These are phyloP conservation scores for Synanthedon andrenaeformis DNA, from an alignment of 2,888 invertebrate species.

Conservation along the genomic window DNA sequence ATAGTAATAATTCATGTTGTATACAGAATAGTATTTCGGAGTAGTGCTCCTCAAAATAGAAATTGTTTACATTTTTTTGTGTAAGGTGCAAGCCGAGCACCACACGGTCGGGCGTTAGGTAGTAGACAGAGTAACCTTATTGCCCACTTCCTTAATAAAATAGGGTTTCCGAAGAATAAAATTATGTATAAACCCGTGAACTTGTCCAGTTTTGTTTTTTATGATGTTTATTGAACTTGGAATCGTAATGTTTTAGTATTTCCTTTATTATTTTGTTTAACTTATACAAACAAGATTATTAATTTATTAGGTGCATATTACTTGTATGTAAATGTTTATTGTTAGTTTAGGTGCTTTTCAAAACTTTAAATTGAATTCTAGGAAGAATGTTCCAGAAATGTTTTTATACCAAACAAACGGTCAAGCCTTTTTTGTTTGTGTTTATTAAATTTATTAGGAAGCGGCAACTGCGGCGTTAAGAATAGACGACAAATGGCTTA, in stretches of 20 bases:
- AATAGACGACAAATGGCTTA: constrained; percentile 20
- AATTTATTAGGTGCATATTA: too few species aligned
- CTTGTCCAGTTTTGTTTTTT: too few species aligned
- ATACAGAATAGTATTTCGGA: constrained; percentile 23
- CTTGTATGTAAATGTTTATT: too few species aligned
- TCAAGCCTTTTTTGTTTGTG: constrained; percentile 25
- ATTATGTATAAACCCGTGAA: too few species aligned
- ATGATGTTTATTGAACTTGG: too few species aligned
- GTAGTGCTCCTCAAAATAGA: constrained; percentile 42
- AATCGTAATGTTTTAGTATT: too few species aligned
- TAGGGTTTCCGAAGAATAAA: constrained; percentile 5
- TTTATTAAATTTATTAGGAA: constrained; percentile 39
- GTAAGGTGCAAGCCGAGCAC: constrained; percentile 44
- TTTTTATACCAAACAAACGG: too few species aligned
- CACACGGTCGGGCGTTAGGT: constrained; percentile 30
- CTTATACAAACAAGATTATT: too few species aligned
- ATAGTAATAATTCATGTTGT: constrained; percentile 38
- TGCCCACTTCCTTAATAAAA: constrained; percentile 57
- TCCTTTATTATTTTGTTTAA: too few species aligned
- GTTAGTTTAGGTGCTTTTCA: too few species aligned
- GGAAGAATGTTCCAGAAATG: too few species aligned
- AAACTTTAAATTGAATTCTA: too few species aligned
- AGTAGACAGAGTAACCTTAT: constrained; percentile 38
- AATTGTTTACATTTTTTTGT: constrained; percentile 52
- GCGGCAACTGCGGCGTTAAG: constrained; percentile 25